These are phyloP conservation scores for Ptychochromis oligacanthus DNA, from an alignment of 2,113 vertebrate species.

Conservation along the genomic window DNA sequence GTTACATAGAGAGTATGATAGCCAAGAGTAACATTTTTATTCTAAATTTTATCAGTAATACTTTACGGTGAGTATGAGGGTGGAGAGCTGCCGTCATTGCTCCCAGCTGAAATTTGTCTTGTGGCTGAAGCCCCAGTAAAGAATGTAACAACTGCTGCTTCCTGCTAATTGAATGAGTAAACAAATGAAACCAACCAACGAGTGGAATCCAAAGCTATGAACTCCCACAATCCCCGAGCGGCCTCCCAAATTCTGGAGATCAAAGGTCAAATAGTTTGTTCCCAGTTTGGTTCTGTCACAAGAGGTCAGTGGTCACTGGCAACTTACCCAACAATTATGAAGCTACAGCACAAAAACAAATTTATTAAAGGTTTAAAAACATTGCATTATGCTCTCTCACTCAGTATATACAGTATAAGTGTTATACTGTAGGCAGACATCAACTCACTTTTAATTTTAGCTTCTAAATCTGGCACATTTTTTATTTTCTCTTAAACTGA, in stretches of 20 bases:
- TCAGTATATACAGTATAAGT: neutral
- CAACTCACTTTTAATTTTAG: neutral
- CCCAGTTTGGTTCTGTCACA: slow-evolving; percentile 38
- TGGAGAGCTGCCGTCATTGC: neutral
- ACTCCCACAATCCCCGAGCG: slow-evolving; percentile 58
- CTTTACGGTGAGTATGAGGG: too few relatives aligned
- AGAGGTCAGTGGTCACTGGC: slow-evolving; percentile 31
- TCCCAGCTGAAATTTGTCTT: neutral
- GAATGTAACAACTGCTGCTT: slow-evolving; percentile 32
- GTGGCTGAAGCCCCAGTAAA: neutral
- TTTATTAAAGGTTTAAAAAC: neutral
- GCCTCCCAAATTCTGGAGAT: slow-evolving; percentile 59
- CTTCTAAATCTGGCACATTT: too few relatives aligned
- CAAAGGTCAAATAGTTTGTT: slow-evolving; percentile 69
- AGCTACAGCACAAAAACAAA: neutral
- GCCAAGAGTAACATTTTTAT: neutral
- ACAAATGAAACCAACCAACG: slow-evolving; percentile 55
- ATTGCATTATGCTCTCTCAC: neutral
- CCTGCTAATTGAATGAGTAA: slow-evolving; percentile 55
- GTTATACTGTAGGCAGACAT: neutral
- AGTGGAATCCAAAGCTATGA: slow-evolving; percentile 51
- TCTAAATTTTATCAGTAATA: neutral
- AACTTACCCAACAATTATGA: neutral
- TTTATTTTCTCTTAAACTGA: too few relatives aligned
- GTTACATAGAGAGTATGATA: neutral